These are phyloP conservation scores for Yponomeuta evonymella DNA, from an alignment of 2,888 invertebrate genomes.

Conservation along the genomic window DNA sequence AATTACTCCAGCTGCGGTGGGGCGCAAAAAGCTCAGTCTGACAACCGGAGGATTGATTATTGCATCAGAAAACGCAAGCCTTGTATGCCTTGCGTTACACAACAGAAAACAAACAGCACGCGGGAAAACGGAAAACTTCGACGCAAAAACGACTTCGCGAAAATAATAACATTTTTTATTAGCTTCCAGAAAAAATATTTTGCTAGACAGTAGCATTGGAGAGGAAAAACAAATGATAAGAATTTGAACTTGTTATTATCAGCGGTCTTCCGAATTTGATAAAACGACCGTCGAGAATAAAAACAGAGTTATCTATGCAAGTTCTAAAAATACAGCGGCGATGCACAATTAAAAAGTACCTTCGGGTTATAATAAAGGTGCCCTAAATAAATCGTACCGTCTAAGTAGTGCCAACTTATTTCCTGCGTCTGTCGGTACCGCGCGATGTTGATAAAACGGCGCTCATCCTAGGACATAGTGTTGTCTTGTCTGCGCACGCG, in stretches of 20 bases:
- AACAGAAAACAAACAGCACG: background rate
- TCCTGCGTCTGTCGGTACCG: background rate
- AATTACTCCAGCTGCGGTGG: background rate
- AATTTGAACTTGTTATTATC: background rate
- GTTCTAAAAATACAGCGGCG: background rate
- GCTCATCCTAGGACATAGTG: background rate
- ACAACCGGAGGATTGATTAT: background rate
- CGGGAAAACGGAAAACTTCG: background rate
- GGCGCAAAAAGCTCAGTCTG: slow-evolving; percentile 1
- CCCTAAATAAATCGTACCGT: too few species aligned
- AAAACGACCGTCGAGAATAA: background rate
- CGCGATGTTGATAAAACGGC: background rate
- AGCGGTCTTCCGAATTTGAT: background rate
- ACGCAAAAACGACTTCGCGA: background rate
- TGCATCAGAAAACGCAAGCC: slow-evolving; percentile 4
- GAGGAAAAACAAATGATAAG: background rate
- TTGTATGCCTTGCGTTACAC: slow-evolving; percentile 4
- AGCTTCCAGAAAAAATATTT: background rate
- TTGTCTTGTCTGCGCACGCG: slow-evolving; percentile 1
- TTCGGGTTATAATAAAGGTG: background rate
- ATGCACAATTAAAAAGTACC: background rate
- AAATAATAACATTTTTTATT: too few species aligned
- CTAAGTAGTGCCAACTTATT: background rate
- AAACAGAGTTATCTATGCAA: background rate
- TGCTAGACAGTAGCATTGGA: background rate